phyloP scores from a whole-genome alignment of 1,140 invertebrate species.

The Pachypsylla venusta region DNA sequence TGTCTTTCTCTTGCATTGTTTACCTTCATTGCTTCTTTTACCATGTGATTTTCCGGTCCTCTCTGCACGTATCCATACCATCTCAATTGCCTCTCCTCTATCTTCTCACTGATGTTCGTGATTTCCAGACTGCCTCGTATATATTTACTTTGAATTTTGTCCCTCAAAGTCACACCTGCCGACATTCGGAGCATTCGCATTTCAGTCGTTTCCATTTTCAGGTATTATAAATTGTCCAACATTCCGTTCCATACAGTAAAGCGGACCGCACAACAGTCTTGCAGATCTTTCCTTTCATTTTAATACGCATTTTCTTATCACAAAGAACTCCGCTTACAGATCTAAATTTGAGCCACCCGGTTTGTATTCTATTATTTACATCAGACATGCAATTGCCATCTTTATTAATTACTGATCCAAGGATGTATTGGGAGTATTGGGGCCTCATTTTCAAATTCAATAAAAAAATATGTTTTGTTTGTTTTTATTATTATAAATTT shows the following conservation, averaged over 20 bases:
- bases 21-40: no score
- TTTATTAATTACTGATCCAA: background rate
- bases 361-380: background rate
- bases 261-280: background rate
- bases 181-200: no score
- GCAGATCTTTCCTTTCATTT: constrained; percentile 8
- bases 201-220: constrained; percentile 6
- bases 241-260: constrained; percentile 3
- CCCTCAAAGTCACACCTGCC: background rate
- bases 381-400: background rate
- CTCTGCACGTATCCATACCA: no score
- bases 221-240: constrained; percentile 6
- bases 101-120: no score
- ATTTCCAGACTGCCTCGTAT: no score
- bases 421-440: no score
- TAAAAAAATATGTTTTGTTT: no score
- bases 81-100: no score
- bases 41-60: no score
- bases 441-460: no score
- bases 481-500: no score
- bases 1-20: no score
- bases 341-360: background rate
- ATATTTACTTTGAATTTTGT: constrained; percentile 7
- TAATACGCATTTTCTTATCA: constrained; percentile 6
- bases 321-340: background rate